Conservation (phyloP, 2,888 invertebrate genomes). For the Colostygia pectinataria region DNA sequence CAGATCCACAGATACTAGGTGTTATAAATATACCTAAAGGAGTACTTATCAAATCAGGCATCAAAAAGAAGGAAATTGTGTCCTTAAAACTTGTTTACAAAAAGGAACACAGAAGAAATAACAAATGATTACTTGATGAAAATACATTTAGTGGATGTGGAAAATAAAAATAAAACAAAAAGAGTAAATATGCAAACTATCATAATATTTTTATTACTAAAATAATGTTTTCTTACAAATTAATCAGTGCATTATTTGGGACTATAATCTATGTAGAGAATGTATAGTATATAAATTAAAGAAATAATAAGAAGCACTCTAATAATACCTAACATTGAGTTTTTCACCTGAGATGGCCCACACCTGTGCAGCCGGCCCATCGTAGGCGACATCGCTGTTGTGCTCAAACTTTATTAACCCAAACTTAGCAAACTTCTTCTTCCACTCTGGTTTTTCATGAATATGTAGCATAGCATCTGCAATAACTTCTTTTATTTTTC, state of each 20-base stretch:
- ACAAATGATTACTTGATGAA: neutral
- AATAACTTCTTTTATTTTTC: slow-evolving; percentile 61
- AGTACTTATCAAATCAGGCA: slow-evolving; percentile 51
- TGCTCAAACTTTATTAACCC: slow-evolving; percentile 73
- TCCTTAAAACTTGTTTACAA: slow-evolving; percentile 57
- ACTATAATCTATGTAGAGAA: slow-evolving; percentile 70
- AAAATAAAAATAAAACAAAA: neutral
- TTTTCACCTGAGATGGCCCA: slow-evolving; percentile 74
- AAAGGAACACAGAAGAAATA: slow-evolving; percentile 35
- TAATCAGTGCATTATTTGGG: slow-evolving; percentile 52
- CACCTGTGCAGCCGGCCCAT: slow-evolving; percentile 78
- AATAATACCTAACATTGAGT: slow-evolving; percentile 82
- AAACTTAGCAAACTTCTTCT: slow-evolving; percentile 71
- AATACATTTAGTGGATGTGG: neutral
- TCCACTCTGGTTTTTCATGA: slow-evolving; percentile 62
- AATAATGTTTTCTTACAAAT: slow-evolving; percentile 6
- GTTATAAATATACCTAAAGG: slow-evolving; percentile 55
- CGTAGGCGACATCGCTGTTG: slow-evolving; percentile 72
- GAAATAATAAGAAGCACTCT: slow-evolving; percentile 64
- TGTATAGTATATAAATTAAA: slow-evolving; percentile 71
- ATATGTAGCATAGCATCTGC: slow-evolving; percentile 65
- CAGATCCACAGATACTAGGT: slow-evolving; percentile 42
- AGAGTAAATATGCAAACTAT: neutral
- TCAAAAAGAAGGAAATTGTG: slow-evolving; percentile 50
- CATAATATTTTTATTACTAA: slow-evolving; percentile 7